Conservation (phyloP, 2,888 invertebrate genomes). For the Ornithoptera alexandrae region DNA sequence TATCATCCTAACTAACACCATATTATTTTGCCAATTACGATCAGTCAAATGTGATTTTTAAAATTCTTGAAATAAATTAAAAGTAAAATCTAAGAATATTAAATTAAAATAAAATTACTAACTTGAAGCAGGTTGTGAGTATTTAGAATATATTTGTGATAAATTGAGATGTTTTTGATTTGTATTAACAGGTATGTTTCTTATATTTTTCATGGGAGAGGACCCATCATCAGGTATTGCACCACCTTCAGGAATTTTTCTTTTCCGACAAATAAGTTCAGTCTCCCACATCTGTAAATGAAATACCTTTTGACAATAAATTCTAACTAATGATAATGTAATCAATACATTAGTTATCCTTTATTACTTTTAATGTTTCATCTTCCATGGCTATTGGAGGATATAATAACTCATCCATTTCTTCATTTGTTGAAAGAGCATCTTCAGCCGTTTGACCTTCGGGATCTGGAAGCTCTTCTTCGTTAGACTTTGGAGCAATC, state of each 20-base stretch:
- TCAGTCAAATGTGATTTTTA: no score
- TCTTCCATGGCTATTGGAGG: constrained; percentile 74
- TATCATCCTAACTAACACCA: no score
- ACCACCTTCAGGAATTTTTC: constrained; percentile 64
- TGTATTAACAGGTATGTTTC: constrained; percentile 65
- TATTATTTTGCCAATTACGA: no score
- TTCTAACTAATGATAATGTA: background rate
- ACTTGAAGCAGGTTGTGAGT: constrained; percentile 71
- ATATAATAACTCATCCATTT: constrained; percentile 54
- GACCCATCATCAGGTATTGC: constrained; percentile 54
- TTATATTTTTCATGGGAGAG: constrained; percentile 66
- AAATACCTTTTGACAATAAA: background rate
- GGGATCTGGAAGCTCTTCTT: constrained; percentile 55
- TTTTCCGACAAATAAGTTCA: constrained; percentile 67
- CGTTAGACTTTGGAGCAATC: constrained; percentile 57
- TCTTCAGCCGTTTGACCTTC: constrained; percentile 60
- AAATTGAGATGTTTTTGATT: constrained; percentile 75
- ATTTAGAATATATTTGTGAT: constrained; percentile 74
- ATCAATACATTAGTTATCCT: constrained; percentile 5
- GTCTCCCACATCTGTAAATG: constrained; percentile 69
- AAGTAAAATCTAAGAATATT: no score
- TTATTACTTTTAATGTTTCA: constrained; percentile 60
- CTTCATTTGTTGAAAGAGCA: constrained; percentile 49
- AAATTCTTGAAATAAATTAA: no score
- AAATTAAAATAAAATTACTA: constrained; percentile 37